Percentiles rank a stretch among this genome's conserved stretches.
These are phyloP conservation scores for Pollenia angustigena DNA, from an alignment of 2,888 invertebrate species.

Conservation along the genomic window DNA sequence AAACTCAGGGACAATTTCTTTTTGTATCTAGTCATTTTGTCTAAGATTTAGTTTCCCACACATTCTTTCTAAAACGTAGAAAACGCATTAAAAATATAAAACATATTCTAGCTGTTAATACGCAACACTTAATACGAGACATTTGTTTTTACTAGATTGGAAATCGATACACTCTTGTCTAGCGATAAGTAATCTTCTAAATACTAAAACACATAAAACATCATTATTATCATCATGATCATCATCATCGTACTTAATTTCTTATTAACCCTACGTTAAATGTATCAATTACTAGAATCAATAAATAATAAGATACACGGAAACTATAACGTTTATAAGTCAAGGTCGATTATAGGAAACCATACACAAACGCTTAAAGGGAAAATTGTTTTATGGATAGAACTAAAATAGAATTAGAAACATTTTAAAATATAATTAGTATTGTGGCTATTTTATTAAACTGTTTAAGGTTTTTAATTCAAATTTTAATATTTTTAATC, in stretches of 20 bases:
- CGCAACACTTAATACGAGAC: slow-evolving; percentile 34
- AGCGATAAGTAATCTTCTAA: slow-evolving; percentile 18
- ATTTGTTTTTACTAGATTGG: slow-evolving; percentile 8
- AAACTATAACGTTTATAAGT: slow-evolving; percentile 17
- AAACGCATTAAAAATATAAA: neutral
- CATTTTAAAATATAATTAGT: no score
- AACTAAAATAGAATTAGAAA: no score
- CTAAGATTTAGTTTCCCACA: slow-evolving; percentile 23
- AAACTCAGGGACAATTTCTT: neutral
- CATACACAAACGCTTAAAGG: neutral
- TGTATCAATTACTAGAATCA: slow-evolving; percentile 27
- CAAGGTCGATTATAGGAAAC: slow-evolving; percentile 12
- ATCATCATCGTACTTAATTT: neutral
- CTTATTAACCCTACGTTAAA: neutral
- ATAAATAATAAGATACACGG: slow-evolving; percentile 3
- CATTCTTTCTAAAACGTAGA: neutral
- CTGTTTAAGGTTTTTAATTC: no score
- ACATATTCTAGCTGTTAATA: slow-evolving; percentile 50
- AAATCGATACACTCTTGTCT: neutral
- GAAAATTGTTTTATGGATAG: neutral
- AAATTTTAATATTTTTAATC: no score
- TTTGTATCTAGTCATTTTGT: neutral
- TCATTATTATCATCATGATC: neutral
- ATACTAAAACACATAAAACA: neutral
- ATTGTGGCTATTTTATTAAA: no score